Evolutionary conservation across 2,113 vertebrate species (phyloP).

Genomic region (Pygathrix nemaeus): DNA sequence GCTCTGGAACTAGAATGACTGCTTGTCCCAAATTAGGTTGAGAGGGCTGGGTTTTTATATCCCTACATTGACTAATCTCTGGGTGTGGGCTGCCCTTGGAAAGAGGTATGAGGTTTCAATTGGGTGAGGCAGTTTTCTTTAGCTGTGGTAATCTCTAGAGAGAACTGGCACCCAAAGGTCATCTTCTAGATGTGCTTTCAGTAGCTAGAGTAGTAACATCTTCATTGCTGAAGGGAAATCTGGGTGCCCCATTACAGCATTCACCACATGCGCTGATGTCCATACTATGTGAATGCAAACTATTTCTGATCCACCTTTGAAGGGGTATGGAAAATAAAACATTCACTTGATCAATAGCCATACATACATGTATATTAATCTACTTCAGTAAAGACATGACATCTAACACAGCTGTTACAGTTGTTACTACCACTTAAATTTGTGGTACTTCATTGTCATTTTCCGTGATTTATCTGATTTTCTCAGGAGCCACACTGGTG

Average conservation of each 20-base stretch:
- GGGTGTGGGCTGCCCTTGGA: not conserved
- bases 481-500: not conserved
- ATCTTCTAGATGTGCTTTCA: not conserved
- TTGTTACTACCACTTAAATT: not conserved
- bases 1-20: slow-evolving; percentile 7
- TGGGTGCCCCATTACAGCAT: not conserved
- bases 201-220: not conserved
- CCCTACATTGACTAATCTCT: not conserved
- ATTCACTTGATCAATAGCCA: not conserved
- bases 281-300: not conserved
- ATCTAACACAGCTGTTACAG: not conserved
- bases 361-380: not conserved
- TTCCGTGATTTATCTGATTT: not conserved
- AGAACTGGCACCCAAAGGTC: not conserved
- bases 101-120: not conserved
- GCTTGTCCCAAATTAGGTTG: not conserved
- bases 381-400: not conserved
- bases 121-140: slow-evolving; percentile 26
- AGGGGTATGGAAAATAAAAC: not conserved
- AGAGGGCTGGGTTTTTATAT: not conserved
- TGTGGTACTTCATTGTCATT: not conserved
- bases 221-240: not conserved
- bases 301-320: slow-evolving; percentile 5
- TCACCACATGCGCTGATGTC: not conserved
- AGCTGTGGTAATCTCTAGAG: not conserved